These are phyloP conservation scores for Meiosimyza platycephala DNA, from an alignment of 2,888 invertebrate species.

Conservation along the genomic window DNA sequence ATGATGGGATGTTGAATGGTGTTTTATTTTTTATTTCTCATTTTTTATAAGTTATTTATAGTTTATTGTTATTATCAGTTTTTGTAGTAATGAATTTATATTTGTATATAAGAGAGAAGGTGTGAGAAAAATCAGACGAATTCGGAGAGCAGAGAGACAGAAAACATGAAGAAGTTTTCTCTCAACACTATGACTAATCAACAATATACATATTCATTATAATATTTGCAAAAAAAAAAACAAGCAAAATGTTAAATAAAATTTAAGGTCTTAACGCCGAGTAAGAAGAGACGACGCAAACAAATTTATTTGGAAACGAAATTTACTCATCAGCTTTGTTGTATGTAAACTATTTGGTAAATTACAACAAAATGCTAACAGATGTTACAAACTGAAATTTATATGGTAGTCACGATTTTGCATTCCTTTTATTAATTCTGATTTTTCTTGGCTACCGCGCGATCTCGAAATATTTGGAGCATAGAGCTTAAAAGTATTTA, in stretches of 20 bases:
- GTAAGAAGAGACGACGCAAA: constrained; percentile 10
- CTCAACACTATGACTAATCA: background rate
- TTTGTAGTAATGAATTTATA: background rate
- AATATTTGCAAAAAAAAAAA: constrained; percentile 2
- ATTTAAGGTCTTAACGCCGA: background rate
- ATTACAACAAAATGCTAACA: no score
- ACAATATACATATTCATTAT: background rate
- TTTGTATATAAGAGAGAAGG: background rate
- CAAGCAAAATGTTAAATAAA: background rate
- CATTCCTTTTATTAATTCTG: no score
- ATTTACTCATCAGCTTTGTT: constrained; percentile 23
- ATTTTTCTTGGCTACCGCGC: no score
- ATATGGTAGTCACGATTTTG: no score
- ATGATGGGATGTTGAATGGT: background rate
- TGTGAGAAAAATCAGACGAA: background rate
- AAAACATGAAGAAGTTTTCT: background rate
- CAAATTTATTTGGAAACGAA: constrained; percentile 29
- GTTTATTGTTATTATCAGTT: constrained; percentile 2
- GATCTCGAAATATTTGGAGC: no score
- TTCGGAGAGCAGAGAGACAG: background rate
- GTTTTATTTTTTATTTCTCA: background rate
- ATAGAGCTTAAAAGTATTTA: no score
- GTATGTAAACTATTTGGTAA: no score
- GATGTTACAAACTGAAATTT: no score
- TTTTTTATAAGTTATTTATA: background rate